These are phyloP conservation scores for Aradophagus sp. DNA, from an alignment of 1,140 invertebrate species.

Conservation along the genomic window DNA sequence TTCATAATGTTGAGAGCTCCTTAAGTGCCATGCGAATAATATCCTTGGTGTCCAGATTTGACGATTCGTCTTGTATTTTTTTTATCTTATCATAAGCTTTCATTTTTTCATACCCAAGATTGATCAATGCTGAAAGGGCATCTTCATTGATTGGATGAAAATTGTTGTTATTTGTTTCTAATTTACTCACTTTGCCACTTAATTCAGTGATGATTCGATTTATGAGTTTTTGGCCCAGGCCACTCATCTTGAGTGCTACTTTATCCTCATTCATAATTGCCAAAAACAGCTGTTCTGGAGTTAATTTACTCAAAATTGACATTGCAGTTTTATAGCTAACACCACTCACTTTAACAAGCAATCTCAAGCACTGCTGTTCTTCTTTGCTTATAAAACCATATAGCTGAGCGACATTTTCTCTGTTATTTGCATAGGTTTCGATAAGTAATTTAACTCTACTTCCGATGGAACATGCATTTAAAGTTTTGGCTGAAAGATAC, in stretches of 20 bases:
- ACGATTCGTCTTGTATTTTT: constrained; percentile 28
- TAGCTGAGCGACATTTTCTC: constrained; percentile 30
- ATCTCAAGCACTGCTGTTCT: constrained; percentile 38
- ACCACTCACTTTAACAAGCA: constrained; percentile 33
- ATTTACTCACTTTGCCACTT: constrained; percentile 34
- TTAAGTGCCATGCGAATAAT: constrained; percentile 36
- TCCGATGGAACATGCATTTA: constrained; percentile 27
- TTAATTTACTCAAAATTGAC: constrained; percentile 41
- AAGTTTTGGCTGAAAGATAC: constrained; percentile 40
- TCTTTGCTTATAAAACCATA: constrained; percentile 41
- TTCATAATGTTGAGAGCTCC: constrained; percentile 18
- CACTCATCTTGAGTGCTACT: constrained; percentile 39
- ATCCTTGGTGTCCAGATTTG: constrained; percentile 22
- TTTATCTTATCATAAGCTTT: constrained; percentile 39
- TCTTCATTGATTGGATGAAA: constrained; percentile 35
- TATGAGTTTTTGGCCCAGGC: constrained; percentile 30
- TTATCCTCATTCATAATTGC: constrained; percentile 42
- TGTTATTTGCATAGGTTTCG: constrained; percentile 40
- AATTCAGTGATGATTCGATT: constrained; percentile 38
- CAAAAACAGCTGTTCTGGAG: constrained; percentile 41
- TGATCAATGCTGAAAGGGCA: constrained; percentile 37
- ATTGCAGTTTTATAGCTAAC: constrained; percentile 42
- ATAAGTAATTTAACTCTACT: constrained; percentile 37
- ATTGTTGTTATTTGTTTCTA: constrained; percentile 35
- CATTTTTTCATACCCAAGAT: constrained; percentile 36